These are phyloP conservation scores for Drosophila rhopaloa DNA, from an alignment of 1,140 invertebrate genomes.

Conservation along the genomic window DNA sequence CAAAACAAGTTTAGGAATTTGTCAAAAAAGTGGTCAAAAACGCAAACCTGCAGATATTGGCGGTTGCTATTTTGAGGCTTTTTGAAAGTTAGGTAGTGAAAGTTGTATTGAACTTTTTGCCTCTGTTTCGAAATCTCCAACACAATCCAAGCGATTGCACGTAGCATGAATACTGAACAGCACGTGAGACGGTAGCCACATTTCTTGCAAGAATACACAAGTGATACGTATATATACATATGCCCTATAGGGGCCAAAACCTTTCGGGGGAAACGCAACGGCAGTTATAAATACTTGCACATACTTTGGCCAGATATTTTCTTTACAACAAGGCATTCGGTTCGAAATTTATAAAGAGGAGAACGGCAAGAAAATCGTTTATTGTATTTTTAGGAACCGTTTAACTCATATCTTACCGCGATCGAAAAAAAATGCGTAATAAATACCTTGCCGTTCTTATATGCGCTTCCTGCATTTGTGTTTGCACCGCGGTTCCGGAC, in stretches of 20 bases:
- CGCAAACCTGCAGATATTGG: slow-evolving; percentile 24
- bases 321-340: slow-evolving; percentile 31
- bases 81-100: slow-evolving; percentile 45
- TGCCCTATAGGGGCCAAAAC: slow-evolving; percentile 17
- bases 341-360: slow-evolving; percentile 52
- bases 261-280: slow-evolving; percentile 24
- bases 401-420: slow-evolving; percentile 30
- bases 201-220: slow-evolving; percentile 63
- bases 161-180: slow-evolving; percentile 43
- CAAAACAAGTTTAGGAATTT: slow-evolving; percentile 30
- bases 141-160: slow-evolving; percentile 43
- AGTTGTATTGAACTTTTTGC: slow-evolving; percentile 44
- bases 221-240: slow-evolving; percentile 14
- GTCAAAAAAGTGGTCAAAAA: slow-evolving; percentile 22
- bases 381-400: slow-evolving; percentile 62
- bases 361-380: slow-evolving; percentile 31
- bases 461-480: slow-evolving; percentile 21
- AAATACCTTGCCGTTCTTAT: slow-evolving; percentile 33
- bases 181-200: slow-evolving; percentile 40
- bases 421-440: slow-evolving; percentile 43
- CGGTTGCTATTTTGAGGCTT: slow-evolving; percentile 25
- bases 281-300: slow-evolving; percentile 53
- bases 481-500: slow-evolving; percentile 60
- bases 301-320: slow-evolving; percentile 41
- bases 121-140: slow-evolving; percentile 42